phyloP scores from a whole-genome alignment of 2,113 vertebrate species.

The Ginglymostoma cirratum region DNA sequence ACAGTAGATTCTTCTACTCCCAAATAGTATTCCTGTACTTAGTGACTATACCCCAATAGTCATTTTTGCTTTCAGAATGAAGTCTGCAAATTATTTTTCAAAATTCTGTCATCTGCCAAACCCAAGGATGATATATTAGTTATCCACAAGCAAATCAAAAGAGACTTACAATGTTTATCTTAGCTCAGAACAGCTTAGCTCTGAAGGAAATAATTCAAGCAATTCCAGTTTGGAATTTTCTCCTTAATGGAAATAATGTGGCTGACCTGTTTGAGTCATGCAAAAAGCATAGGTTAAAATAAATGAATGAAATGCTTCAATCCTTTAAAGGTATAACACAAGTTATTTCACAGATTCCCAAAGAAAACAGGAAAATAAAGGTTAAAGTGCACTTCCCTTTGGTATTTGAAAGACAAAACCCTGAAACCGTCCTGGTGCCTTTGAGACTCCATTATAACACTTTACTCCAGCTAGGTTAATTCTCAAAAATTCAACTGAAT shows the following conservation, averaged over 20 bases:
- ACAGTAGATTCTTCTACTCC: not conserved
- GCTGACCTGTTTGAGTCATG: conserved; percentile 5
- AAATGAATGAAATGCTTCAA: not conserved
- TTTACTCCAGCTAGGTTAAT: not conserved
- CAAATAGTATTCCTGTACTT: not conserved
- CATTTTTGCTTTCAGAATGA: not conserved
- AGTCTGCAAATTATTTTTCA: not conserved
- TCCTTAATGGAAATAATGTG: conserved; percentile 6
- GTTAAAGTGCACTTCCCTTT: not conserved
- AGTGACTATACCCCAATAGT: not conserved
- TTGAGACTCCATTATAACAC: not conserved
- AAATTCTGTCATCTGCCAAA: not conserved
- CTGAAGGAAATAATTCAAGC: not conserved
- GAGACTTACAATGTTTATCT: not conserved
- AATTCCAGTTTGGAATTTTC: conserved; percentile 28
- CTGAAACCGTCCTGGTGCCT: not conserved
- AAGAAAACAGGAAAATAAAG: conserved; percentile 1
- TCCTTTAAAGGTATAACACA: not conserved
- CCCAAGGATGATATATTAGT: not conserved
- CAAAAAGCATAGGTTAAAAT: not conserved
- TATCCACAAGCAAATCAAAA: not conserved
- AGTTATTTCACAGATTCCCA: not conserved
- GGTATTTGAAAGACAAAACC: not conserved
- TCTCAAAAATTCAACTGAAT: not conserved
- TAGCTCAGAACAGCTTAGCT: not conserved